A percentile compares a stretch with the other conserved stretches of the same genome.
These are phyloP conservation scores for Odontothrips loti DNA, from an alignment of 2,888 invertebrate genomes.

Conservation along the genomic window DNA sequence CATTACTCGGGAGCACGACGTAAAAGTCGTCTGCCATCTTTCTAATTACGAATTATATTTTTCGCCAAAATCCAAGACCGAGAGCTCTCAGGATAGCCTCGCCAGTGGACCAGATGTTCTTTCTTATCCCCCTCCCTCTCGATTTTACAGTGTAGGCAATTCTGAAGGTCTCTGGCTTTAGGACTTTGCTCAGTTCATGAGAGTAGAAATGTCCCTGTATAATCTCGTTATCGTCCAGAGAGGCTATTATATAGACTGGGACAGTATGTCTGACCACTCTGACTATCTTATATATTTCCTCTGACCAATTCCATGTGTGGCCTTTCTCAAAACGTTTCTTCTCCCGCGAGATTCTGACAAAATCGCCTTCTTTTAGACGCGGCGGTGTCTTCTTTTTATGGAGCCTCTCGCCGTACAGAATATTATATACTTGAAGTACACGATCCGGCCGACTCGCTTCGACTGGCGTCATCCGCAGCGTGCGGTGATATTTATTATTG, in stretches of 20 bases:
- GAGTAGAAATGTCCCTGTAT: conserved; percentile 40
- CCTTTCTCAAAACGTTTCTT: too few relatives aligned
- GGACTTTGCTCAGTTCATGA: conserved; percentile 38
- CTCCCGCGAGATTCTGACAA: conserved; percentile 35
- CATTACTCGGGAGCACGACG: background rate
- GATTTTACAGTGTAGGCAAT: conserved; percentile 38
- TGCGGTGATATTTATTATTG: conserved; percentile 38
- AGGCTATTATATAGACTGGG: conserved; percentile 39
- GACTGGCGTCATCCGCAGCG: conserved; percentile 37
- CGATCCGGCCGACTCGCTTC: conserved; percentile 33
- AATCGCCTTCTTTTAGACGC: conserved; percentile 5
- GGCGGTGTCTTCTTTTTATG: background rate
- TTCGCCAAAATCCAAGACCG: too few relatives aligned
- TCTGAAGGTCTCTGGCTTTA: conserved; percentile 32
- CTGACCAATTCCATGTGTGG: conserved; percentile 38
- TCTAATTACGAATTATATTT: too few relatives aligned
- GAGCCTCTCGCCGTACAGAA: background rate
- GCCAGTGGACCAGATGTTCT: too few relatives aligned
- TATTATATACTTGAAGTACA: too few relatives aligned
- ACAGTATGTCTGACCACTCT: conserved; percentile 29
- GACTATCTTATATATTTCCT: conserved; percentile 41
- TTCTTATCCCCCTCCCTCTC: too few relatives aligned
- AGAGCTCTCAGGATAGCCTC: too few relatives aligned
- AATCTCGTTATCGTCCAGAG: conserved; percentile 36
- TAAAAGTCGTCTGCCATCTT: background rate